Base-by-base conservation (phyloP, 2,113 vertebrate genomes). In the Dipodomys merriami region DNA sequence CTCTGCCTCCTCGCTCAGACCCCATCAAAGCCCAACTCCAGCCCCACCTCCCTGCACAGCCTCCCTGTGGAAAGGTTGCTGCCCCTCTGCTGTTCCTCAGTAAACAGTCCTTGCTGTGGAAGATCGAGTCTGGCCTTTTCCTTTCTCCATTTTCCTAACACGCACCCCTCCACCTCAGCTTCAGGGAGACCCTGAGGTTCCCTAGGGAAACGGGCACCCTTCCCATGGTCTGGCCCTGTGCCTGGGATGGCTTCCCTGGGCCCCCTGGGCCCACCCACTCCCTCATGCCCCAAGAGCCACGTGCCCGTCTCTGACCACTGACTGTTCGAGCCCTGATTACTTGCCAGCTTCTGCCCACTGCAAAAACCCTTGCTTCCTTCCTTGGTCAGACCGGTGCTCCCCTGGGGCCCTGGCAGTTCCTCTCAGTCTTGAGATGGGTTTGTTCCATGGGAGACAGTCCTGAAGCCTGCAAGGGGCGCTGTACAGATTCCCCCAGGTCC, bases 361-460 rank as follows among this genome's bases (percentile, higher is more conserved):
- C 12, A 10, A 22, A 1, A 57, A 27, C 8, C 7, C 1, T 16
- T 13, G n/a, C 67, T 62, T 16, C 62, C 33, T 27, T 4, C 60
- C 60, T 49, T 29, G 3, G 20, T 23, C 25, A 78, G 30, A 33
- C 67, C 44, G 10, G 1, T 5, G 6, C 8, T 25, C 81, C 62
- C 18, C 6, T 0, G 27, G 13, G n/a, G 2, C 33, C 3, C 68
- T 3, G 20, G 25, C 44, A 1, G 33, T 6, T 2, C 49, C 49
- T 53, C 49, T 53, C 49, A 53, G 39, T n/a, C 67, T 29, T 29
- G 11, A 60, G 11, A 33, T 13, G 27, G 0, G 12, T 35, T 80
- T 15, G 2, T 9, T 60, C 27, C 5, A 0, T 2, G 2, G 35
- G 53, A 46, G 29, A 12, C 1, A 0, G 19, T 2, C 65, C 67